Evolutionary conservation across 2,113 vertebrate genomes (phyloP).

Genomic region (Dascyllus trimaculatus): DNA sequence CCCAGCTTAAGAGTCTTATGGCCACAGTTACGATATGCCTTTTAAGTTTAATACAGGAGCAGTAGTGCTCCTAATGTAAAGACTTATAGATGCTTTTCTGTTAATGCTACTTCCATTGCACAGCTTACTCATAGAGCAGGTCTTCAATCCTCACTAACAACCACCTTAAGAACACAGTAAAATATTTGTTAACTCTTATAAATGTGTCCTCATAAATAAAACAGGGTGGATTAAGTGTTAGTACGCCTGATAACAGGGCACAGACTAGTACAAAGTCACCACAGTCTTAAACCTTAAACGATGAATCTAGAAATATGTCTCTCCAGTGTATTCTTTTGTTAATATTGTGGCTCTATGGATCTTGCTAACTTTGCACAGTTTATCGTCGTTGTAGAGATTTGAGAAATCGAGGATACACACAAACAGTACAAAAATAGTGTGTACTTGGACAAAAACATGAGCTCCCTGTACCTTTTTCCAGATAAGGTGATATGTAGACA

Average conservation of each 20-base stretch:
- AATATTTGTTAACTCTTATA: background rate
- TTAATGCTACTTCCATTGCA: background rate
- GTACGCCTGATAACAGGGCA: no score
- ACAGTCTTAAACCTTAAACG: background rate
- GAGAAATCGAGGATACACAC: background rate
- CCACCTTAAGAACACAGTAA: background rate
- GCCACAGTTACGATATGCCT: background rate
- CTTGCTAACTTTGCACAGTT: background rate
- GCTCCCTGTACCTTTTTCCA: no score
- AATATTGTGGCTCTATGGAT: background rate
- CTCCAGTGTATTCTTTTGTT: background rate
- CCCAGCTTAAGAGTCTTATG: conserved; percentile 6
- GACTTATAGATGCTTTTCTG: background rate
- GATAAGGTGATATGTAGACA: no score
- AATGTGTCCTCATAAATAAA: background rate
- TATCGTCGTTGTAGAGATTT: background rate
- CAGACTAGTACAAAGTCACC: background rate
- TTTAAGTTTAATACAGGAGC: conserved; percentile 13
- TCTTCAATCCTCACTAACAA: background rate
- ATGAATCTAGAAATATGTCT: background rate
- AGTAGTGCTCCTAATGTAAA: background rate
- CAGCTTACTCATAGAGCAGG: background rate
- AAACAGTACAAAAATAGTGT: no score
- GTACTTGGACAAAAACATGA: no score
- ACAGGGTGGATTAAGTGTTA: background rate